Conservation (phyloP, 2,888 invertebrate genomes). For the Steromphala cineraria region DNA sequence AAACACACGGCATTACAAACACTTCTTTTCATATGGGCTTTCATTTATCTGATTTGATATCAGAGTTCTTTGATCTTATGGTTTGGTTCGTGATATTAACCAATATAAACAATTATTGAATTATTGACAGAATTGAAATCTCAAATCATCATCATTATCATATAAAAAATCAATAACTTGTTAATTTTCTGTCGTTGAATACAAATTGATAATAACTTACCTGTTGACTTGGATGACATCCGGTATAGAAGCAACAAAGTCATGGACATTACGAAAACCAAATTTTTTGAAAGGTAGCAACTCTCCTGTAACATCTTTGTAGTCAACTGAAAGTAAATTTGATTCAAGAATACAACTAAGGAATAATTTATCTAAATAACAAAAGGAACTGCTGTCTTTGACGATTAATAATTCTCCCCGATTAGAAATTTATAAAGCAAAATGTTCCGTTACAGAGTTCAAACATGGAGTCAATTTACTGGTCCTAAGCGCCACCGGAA, state of each 20-base stretch:
- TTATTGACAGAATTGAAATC: no score
- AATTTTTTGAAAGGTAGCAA: slow-evolving; percentile 34
- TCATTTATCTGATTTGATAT: neutral
- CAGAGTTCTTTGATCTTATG: neutral
- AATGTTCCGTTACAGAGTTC: no score
- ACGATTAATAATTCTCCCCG: no score
- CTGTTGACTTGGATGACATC: slow-evolving; percentile 37
- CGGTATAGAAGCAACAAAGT: slow-evolving; percentile 41
- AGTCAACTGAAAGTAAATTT: slow-evolving; percentile 25
- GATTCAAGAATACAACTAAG: neutral
- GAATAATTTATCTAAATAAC: neutral
- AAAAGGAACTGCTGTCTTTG: neutral
- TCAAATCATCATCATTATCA: no score
- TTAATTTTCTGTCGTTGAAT: neutral
- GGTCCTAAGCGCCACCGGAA: no score
- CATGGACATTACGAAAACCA: slow-evolving; percentile 29
- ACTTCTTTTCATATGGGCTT: neutral
- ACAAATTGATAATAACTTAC: slow-evolving; percentile 18
- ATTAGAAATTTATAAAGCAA: no score
- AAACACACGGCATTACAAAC: neutral
- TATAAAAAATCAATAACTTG: no score
- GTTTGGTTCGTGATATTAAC: neutral
- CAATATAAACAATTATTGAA: neutral
- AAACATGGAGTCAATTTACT: no score
- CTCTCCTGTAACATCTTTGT: slow-evolving; percentile 23